Base-by-base conservation (phyloP, 2,888 invertebrate genomes). In the Lordiphosa andalusiaca region DNA sequence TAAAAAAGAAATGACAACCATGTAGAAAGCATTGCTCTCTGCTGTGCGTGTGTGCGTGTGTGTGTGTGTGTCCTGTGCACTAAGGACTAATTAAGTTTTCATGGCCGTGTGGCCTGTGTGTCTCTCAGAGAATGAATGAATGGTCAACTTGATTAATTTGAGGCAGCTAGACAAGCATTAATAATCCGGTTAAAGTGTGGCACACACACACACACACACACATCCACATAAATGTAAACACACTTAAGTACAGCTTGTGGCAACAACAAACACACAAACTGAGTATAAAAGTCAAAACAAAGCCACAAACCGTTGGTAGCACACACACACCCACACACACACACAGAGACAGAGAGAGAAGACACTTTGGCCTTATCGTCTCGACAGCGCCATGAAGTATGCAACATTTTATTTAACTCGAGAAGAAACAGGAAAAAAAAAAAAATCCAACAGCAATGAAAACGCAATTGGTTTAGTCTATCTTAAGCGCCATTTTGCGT, bases 121-220 rank as follows among this genome's bases (percentile, higher is more conserved):
- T 6, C 46, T 25, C 58, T 70, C 65, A 66, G 63, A 56, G 72
- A 68, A 81, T 69, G 74, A 84, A 76, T 81, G 84, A 84, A 78
- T 78, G 84, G 84, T 81, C 84, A 78, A 84, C 84, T 84, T 78
- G 78, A 78, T 78, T 78, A 78, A 78, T 78, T 78, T 78, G 78
- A 68, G 82, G 78, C 82, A 67, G 71, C 84, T 81, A 84, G 78
- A 84, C 84, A 78, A 84, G 77, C 77, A 78, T 78, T 78, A 78
- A 81, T 78, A 78, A 84, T 78, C 84, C 81, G 84, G 84, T 81
- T 78, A 78, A 78, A 78, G 82, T 77, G 77, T 77, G 73, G 67
- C 73, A 54, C 62, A 35, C 63, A 73, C 57, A 71, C 54, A 56
- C 55, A 50, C 36, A 21, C n/a, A 7, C 40, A 21, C 35, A 40